Evolutionary conservation across 1,140 invertebrate species (phyloP).

Genomic region (Drosophila repletoides): DNA sequence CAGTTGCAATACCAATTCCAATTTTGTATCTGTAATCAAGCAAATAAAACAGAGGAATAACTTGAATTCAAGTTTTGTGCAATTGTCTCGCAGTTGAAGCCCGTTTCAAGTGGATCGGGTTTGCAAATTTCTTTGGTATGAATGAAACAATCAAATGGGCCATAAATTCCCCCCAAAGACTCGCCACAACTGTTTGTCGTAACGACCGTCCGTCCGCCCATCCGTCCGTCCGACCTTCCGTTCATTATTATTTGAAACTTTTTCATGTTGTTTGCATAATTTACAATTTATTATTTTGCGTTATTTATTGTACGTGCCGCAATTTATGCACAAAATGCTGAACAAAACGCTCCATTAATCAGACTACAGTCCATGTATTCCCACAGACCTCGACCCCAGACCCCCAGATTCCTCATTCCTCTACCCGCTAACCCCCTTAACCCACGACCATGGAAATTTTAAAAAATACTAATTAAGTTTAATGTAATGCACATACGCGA

Average conservation of each 20-base stretch:
- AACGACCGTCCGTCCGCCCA: not conserved
- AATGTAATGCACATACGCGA: constrained; percentile 75
- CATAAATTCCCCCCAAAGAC: constrained; percentile 42
- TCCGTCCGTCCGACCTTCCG: constrained; percentile 44
- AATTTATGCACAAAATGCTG: constrained; percentile 74
- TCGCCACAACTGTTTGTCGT: constrained; percentile 7
- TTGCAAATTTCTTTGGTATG: constrained; percentile 61
- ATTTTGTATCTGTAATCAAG: constrained; percentile 33
- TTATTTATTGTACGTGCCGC: constrained; percentile 72
- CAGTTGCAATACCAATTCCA: constrained; percentile 3
- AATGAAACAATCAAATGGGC: constrained; percentile 41
- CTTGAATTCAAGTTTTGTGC: constrained; percentile 22
- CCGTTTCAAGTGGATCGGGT: constrained; percentile 54
- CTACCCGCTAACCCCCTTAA: not conserved
- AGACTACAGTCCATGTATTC: constrained; percentile 50
- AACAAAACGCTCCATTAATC: constrained; percentile 76
- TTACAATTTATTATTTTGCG: constrained; percentile 75
- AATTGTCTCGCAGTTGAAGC: constrained; percentile 36
- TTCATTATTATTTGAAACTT: constrained; percentile 65
- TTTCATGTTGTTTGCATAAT: constrained; percentile 76
- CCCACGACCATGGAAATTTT: constrained; percentile 33
- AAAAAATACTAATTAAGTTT: constrained; percentile 74
- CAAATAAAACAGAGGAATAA: constrained; percentile 18
- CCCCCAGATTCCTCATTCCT: not conserved
- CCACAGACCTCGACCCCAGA: constrained; percentile 43